A percentile compares a stretch with the other conserved stretches of the same genome.
phyloP scores from a whole-genome alignment of 2,113 vertebrate genomes.

The Montifringilla adamsi region DNA sequence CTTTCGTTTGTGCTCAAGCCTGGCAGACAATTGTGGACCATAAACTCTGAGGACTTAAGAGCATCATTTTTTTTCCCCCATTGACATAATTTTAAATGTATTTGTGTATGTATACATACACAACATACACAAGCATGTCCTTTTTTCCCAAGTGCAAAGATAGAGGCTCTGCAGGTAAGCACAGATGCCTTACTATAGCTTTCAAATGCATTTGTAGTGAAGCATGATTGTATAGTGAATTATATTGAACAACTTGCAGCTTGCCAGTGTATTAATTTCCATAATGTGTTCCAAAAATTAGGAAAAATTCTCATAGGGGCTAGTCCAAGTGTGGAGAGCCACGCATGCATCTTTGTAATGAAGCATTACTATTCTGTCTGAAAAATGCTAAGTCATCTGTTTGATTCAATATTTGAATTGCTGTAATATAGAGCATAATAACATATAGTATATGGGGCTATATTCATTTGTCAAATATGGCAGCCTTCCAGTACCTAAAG shows the following conservation, averaged over 20 bases:
- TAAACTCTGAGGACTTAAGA: not conserved
- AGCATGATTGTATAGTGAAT: not conserved
- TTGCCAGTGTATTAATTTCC: not conserved
- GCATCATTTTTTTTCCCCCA: not conserved
- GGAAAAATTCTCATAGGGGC: not conserved
- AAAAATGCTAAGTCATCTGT: not conserved
- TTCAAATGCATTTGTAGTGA: not conserved
- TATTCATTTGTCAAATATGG: not conserved
- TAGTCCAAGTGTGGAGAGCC: not conserved
- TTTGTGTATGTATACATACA: not conserved
- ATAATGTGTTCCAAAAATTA: not conserved
- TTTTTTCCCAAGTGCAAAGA: not conserved
- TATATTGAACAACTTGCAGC: not conserved
- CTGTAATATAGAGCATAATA: not conserved
- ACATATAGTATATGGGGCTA: not conserved
- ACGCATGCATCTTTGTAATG: not conserved
- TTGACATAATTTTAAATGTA: not conserved
- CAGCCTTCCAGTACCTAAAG: not conserved
- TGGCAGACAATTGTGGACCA: not conserved
- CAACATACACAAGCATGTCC: fast-evolving
- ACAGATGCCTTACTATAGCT: not conserved
- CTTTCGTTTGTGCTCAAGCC: not conserved
- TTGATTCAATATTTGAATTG: not conserved
- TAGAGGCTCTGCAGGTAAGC: not conserved
- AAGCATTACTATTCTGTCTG: not conserved